These are phyloP conservation scores for Atrichornis clamosus DNA, from an alignment of 2,113 vertebrate genomes.

Conservation along the genomic window DNA sequence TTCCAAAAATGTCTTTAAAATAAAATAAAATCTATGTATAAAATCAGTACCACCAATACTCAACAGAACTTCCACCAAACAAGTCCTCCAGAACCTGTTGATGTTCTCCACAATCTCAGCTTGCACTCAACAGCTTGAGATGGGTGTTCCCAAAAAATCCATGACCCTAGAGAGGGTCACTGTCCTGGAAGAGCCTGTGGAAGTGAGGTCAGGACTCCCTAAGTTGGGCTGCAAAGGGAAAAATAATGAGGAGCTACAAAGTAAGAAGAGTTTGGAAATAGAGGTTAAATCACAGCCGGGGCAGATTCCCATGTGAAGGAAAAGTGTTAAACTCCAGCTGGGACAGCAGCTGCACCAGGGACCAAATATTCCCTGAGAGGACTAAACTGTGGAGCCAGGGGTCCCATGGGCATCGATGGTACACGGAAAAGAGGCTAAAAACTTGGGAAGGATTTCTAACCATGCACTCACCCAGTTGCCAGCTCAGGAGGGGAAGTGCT, in stretches of 20 bases:
- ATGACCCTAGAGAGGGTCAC: background rate
- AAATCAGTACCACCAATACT: background rate
- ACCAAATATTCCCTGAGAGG: background rate
- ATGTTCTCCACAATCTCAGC: accelerated
- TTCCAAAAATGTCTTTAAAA: background rate
- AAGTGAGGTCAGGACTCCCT: background rate
- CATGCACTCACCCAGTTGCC: accelerated
- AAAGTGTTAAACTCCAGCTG: background rate
- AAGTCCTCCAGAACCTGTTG: background rate
- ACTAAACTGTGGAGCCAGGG: background rate
- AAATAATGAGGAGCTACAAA: background rate
- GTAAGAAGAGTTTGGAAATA: background rate
- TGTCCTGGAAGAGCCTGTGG: background rate
- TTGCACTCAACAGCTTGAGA: background rate
- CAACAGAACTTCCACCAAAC: background rate
- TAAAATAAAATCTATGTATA: accelerated
- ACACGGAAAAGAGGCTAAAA: background rate
- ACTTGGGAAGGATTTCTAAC: background rate
- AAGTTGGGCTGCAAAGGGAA: background rate
- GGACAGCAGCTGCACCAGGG: background rate
- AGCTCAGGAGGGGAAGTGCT: background rate
- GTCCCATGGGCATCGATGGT: accelerated
- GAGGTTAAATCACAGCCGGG: background rate
- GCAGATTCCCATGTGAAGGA: background rate
- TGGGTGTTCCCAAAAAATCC: background rate